phyloP scores from a whole-genome alignment of 37 sponge, comb jelly and placozoan species.

The Eunapius fragilis region DNA sequence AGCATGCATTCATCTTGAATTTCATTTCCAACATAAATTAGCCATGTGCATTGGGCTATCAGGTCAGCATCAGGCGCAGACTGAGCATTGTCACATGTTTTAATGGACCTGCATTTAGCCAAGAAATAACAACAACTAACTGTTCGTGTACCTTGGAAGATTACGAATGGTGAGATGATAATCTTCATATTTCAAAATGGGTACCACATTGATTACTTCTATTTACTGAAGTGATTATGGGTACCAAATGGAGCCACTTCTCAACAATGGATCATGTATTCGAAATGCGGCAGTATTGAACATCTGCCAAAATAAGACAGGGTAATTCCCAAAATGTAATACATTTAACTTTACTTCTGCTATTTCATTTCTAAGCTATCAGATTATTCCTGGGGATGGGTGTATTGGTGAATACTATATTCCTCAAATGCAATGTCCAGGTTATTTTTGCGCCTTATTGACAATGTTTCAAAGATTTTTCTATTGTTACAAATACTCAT shows the following conservation, averaged over 20 bases:
- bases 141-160: conserved; percentile 81
- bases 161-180: conserved; percentile 86
- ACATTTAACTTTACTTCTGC: neutral
- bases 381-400: neutral
- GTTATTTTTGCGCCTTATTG: neutral
- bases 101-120: conserved; percentile 61
- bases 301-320: neutral
- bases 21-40: neutral
- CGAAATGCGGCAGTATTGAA: neutral
- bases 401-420: neutral
- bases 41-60: conserved; percentile 61
- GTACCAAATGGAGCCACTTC: neutral
- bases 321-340: neutral
- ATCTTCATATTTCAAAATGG: too few relatives aligned
- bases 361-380: neutral
- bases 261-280: neutral
- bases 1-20: neutral
- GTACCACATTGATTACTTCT: neutral
- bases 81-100: conserved; percentile 66
- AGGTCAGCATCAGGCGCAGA: conserved; percentile 58
- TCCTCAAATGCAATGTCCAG: neutral
- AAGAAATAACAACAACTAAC: conserved; percentile 4
- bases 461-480: too few relatives aligned
- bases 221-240: neutral
- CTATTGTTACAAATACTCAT: too few relatives aligned